Evolutionary conservation across 2,113 vertebrate genomes (phyloP), one percentile per base, ranked within the genome.

Genomic region (Sinocyclocheilus rhinocerous): DNA sequence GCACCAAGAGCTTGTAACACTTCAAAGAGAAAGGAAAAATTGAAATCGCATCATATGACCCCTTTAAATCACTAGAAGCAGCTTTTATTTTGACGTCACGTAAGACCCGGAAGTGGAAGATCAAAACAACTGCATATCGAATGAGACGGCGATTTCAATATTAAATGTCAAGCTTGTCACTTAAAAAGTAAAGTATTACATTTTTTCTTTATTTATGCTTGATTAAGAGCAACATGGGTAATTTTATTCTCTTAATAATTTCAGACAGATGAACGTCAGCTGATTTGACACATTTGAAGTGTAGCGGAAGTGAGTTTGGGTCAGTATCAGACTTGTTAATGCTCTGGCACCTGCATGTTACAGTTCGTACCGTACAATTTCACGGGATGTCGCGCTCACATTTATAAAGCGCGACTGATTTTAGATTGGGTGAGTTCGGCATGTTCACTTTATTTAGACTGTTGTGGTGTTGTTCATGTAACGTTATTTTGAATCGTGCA

Each of bases 271-370:
- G 69, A 76, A 26, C 22, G 42, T 24, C 22, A 4, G 42, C 45
- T 50, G n/a, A 76, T 76, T 73, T 76, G 73, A 76, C 52, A 78
- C 26, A 33, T 33, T 33, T 33, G 29, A 33, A 33, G 45, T 29
- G 48, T 11, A 57, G 76, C 76, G 76, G 52, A 78, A 78, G 76
- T 78, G 24, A 33, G 50, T 20, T 12, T 8, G 26, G 50, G 8
- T 78, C 48, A 78, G 26, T 29, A 2, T 57, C 18, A 20, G 76
- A n/a, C 57, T 61, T n/a, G 20, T n/a, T 52, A 3, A 39, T 29
- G 26, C 2, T 50, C 22, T 26, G n/a, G 22, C 77, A 80, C 55
- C 77, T 80, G 77, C 55, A 77, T 55, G 76, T 55, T n/a, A 55
- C 50, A 13, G 15, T 55, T 2, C n/a, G n/a, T 1, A 3, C 36